Percentiles rank a stretch among this genome's conserved stretches.
phyloP scores from a whole-genome alignment of 1,140 invertebrate genomes.

The Kradibia gibbosae region DNA sequence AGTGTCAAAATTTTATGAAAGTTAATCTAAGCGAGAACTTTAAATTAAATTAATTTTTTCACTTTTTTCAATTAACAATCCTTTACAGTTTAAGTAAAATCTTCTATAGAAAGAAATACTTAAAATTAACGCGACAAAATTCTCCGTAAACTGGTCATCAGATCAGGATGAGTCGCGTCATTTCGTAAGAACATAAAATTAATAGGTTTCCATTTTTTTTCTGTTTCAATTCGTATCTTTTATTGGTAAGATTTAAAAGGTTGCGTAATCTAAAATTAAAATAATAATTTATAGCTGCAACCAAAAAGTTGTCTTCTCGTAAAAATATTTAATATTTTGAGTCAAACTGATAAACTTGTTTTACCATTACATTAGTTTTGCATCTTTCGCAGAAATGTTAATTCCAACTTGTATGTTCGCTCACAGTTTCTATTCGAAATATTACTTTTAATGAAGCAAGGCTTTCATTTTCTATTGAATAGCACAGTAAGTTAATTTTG shows the following conservation, averaged over 20 bases:
- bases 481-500: constrained; percentile 20
- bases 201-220: constrained; percentile 39
- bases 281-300: not conserved
- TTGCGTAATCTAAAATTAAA: not conserved
- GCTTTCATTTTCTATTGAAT: constrained; percentile 16
- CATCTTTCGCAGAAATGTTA: not conserved
- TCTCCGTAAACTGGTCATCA: constrained; percentile 42
- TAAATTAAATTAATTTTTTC: no score
- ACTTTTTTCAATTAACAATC: no score
- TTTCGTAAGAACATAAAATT: constrained; percentile 58
- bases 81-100: no score
- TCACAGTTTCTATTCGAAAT: not conserved
- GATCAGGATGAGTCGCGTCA: constrained; percentile 55
- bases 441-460: constrained; percentile 3
- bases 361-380: not conserved
- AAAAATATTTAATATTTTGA: not conserved
- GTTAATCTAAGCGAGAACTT: no score
- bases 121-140: not conserved
- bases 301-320: not conserved
- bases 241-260: not conserved
- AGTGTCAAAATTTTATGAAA: not conserved
- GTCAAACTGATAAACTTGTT: not conserved
- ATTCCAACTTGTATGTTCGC: constrained; percentile 7
- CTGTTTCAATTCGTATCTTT: not conserved
- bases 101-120: no score